phyloP scores from a whole-genome alignment of 2,888 invertebrate species.

The Polyommatus icarus region DNA sequence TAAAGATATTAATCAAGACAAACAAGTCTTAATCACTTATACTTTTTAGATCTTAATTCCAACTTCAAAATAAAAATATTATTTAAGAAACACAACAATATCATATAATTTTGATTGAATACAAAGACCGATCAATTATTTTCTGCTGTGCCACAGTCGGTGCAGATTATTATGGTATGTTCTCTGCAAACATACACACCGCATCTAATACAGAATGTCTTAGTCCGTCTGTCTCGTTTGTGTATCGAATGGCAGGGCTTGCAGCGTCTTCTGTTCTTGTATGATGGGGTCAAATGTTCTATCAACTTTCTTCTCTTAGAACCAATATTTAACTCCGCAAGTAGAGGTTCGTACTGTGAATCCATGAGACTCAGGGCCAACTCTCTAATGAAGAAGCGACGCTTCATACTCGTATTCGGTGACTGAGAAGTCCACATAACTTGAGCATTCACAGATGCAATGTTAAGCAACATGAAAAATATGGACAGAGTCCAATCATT shows the following conservation, averaged over 20 bases:
- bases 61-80: not conserved
- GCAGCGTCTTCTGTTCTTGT: constrained; percentile 52
- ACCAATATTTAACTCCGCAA: constrained; percentile 34
- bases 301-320: constrained; percentile 44
- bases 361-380: constrained; percentile 61
- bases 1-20: not conserved
- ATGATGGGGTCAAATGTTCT: constrained; percentile 21
- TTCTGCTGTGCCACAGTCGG: constrained; percentile 49
- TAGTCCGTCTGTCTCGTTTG: constrained; percentile 65
- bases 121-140: not conserved
- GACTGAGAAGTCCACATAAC: constrained; percentile 64
- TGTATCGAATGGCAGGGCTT: constrained; percentile 55
- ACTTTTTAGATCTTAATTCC: not conserved
- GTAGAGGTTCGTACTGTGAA: constrained; percentile 37
- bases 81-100: constrained; percentile 4
- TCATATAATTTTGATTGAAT: not conserved
- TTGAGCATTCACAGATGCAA: constrained; percentile 71
- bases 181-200: constrained; percentile 65
- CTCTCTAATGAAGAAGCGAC: constrained; percentile 63
- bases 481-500: constrained; percentile 70
- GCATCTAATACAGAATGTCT: constrained; percentile 61
- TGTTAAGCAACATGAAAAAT: constrained; percentile 68
- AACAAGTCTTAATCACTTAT: not conserved
- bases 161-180: constrained; percentile 60
- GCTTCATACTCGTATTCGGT: constrained; percentile 48